Evolutionary conservation across 35 echinoderm and acorn worm species (phyloP).

Genomic region (Stichopus chloronotus): DNA sequence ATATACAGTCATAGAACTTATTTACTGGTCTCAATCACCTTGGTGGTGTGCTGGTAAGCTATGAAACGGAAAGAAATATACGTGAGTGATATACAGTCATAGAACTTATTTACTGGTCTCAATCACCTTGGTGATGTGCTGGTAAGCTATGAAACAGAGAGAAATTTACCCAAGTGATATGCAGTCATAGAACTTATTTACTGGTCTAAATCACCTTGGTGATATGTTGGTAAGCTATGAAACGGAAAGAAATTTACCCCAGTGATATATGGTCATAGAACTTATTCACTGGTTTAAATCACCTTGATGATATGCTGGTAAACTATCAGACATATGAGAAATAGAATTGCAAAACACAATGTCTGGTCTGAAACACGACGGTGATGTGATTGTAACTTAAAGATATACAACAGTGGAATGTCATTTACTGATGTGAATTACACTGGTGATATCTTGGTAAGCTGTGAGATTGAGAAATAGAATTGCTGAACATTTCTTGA

Average conservation of each 20-base stretch:
- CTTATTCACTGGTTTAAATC: slow-evolving; percentile 72
- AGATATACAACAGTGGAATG: too few species aligned
- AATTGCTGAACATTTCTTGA: too few species aligned
- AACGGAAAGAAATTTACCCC: background rate
- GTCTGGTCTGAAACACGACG: too few species aligned
- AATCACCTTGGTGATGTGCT: slow-evolving; percentile 93
- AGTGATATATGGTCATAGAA: background rate
- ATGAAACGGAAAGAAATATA: background rate
- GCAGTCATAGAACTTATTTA: too few species aligned
- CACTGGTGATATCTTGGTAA: too few species aligned
- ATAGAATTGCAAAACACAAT: too few species aligned
- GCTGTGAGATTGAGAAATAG: too few species aligned
- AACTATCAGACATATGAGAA: slow-evolving; percentile 64
- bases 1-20: too few species aligned
- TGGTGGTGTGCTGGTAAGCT: slow-evolving; percentile 94
- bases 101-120: slow-evolving; percentile 63
- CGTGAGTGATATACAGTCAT: background rate
- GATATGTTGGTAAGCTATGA: slow-evolving; percentile 91
- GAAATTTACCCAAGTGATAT: background rate
- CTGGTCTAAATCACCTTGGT: slow-evolving; percentile 94
- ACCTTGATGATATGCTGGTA: slow-evolving; percentile 93
- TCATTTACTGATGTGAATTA: too few species aligned
- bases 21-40: slow-evolving; percentile 94
- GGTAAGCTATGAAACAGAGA: slow-evolving; percentile 72
- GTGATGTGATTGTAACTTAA: too few species aligned